Conservation (phyloP, 2,797 vertebrate genomes). For the Chaetophractus vellerosus region DNA sequence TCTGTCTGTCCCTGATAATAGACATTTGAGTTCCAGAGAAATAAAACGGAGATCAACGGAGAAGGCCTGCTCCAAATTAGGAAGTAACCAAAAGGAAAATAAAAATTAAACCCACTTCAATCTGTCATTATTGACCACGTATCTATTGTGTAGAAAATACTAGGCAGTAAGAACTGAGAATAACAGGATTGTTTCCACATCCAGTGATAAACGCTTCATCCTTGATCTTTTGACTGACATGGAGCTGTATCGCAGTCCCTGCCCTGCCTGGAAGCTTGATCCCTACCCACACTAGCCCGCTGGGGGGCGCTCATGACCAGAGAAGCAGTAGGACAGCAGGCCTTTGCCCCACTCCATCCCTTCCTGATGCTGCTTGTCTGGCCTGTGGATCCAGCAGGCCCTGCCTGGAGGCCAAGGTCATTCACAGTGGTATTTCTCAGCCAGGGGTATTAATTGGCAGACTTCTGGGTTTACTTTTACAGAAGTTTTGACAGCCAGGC, state of each 20-base stretch:
- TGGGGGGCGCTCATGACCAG: neutral
- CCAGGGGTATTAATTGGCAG: conserved; percentile 48
- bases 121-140: neutral
- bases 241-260: neutral
- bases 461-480: conserved; percentile 20
- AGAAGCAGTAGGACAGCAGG: neutral
- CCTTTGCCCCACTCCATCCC: neutral
- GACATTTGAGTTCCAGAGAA: neutral
- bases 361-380: neutral
- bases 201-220: neutral
- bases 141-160: neutral
- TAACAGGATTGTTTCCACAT: neutral
- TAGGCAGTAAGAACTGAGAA: neutral
- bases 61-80: neutral
- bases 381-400: neutral
- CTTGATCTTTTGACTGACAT: neutral
- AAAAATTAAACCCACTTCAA: neutral
- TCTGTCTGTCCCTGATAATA: neutral
- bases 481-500: neutral
- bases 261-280: neutral
- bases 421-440: conserved; percentile 23
- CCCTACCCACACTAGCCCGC: neutral
- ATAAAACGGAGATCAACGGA: neutral
- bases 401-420: neutral
- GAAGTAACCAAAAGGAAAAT: neutral